Evolutionary conservation across 64 coral and sea anemone species (phyloP).

Genomic region (Stylophora pistillata): DNA sequence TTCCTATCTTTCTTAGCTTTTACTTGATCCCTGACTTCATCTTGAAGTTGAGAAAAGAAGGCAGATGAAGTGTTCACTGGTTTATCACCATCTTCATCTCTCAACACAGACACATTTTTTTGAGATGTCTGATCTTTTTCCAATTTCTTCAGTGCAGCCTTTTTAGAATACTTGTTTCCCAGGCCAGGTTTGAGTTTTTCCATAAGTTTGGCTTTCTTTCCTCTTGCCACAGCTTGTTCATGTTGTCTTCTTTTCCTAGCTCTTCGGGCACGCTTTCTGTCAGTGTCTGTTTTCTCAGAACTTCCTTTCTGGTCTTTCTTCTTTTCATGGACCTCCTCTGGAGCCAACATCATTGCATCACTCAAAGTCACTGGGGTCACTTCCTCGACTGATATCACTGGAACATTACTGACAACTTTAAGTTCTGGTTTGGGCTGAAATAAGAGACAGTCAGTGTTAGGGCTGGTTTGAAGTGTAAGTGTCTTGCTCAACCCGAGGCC

Average conservation of each 20-base stretch:
- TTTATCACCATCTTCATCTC: slow-evolving; percentile 39
- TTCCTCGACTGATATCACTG: slow-evolving; percentile 86
- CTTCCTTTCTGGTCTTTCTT: slow-evolving; percentile 82
- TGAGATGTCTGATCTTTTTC: slow-evolving; percentile 66
- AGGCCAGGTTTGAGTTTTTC: slow-evolving; percentile 87
- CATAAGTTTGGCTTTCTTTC: slow-evolving; percentile 71
- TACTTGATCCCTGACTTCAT: slow-evolving; percentile 87
- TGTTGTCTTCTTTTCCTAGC: slow-evolving; percentile 83
- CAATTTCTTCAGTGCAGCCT: slow-evolving; percentile 70
- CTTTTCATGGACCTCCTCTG: slow-evolving; percentile 94
- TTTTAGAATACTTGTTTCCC: slow-evolving; percentile 86
- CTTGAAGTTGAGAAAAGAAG: slow-evolving; percentile 84
- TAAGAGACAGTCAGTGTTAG: background rate
- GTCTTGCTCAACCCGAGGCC: too few relatives aligned
- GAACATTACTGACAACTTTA: slow-evolving; percentile 80
- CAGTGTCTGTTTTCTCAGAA: slow-evolving; percentile 76
- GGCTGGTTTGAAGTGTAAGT: background rate
- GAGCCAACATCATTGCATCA: slow-evolving; percentile 92
- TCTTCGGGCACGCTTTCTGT: slow-evolving; percentile 83
- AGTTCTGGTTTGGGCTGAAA: slow-evolving; percentile 88
- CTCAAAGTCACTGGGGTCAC: slow-evolving; percentile 82
- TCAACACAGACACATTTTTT: slow-evolving; percentile 81
- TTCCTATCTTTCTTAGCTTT: slow-evolving; percentile 56
- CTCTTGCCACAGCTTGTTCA: slow-evolving; percentile 69
- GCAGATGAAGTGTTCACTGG: slow-evolving; percentile 72